Evolutionary conservation across 1,140 invertebrate species (phyloP).

Genomic region (Littorina saxatilis): DNA sequence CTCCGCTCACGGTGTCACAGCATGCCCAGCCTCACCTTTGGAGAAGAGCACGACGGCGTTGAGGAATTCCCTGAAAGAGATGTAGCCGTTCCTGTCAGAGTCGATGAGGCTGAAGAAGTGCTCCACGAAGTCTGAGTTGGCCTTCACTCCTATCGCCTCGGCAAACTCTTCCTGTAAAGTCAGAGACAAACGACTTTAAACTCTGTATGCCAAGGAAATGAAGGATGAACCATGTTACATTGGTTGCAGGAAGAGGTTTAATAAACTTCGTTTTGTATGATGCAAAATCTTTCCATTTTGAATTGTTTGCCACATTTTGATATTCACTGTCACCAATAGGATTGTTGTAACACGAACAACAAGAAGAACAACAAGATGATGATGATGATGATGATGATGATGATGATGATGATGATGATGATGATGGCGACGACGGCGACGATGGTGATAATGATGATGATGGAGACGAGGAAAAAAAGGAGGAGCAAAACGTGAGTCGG

Average conservation of each 20-base stretch:
- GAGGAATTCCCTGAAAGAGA: conserved; percentile 98
- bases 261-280: too few relatives aligned
- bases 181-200: not conserved
- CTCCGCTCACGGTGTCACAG: too few relatives aligned
- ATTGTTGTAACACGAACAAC: too few relatives aligned
- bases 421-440: conserved; percentile 9
- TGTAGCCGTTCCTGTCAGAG: conserved; percentile 95
- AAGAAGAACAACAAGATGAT: not conserved
- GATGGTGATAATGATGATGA: conserved; percentile 10
- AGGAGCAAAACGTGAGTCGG: not conserved
- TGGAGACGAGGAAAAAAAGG: too few relatives aligned
- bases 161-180: conserved; percentile 91
- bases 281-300: too few relatives aligned
- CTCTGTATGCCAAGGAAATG: too few relatives aligned
- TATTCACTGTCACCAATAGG: too few relatives aligned
- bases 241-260: too few relatives aligned
- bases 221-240: too few relatives aligned
- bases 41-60: conserved; percentile 93
- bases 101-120: conserved; percentile 99
- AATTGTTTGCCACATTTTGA: too few relatives aligned
- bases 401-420: conserved; percentile 10
- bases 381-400: conserved; percentile 5
- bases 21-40: conserved; percentile 78
- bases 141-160: conserved; percentile 96
- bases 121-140: conserved; percentile 97